Percentiles rank a stretch among this genome's conserved stretches.
Evolutionary conservation across 2,888 invertebrate species (phyloP).

Genomic region (Agrotis exclamationis): DNA sequence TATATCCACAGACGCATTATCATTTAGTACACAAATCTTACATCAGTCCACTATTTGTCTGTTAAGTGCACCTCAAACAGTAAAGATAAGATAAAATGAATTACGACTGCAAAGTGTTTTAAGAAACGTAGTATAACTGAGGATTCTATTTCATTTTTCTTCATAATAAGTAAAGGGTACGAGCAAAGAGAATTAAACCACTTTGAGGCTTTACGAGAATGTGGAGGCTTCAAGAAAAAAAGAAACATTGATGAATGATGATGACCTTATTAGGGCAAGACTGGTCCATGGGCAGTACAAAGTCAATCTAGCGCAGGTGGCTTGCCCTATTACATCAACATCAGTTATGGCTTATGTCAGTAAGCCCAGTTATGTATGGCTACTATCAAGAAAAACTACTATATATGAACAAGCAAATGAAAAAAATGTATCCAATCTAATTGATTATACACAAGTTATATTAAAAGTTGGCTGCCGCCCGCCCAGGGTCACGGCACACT

Average conservation of each 20-base stretch:
- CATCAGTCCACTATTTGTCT: slow-evolving; percentile 30
- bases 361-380: too few species aligned
- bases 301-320: slow-evolving; percentile 3
- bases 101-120: slow-evolving; percentile 11
- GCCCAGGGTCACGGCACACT: too few species aligned
- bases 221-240: neutral
- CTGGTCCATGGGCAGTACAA: neutral
- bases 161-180: neutral
- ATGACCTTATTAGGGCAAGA: neutral
- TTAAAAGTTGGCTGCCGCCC: neutral
- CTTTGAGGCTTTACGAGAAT: too few species aligned
- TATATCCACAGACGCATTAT: neutral
- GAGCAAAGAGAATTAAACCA: too few species aligned
- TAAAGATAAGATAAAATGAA: slow-evolving; percentile 46
- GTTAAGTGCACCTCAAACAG: slow-evolving; percentile 33
- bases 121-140: neutral
- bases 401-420: neutral
- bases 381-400: neutral
- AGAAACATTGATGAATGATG: neutral
- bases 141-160: slow-evolving; percentile 13
- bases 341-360: too few species aligned
- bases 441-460: neutral
- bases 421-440: neutral
- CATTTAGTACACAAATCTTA: slow-evolving; percentile 16
- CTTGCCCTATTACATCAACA: neutral